phyloP scores from a whole-genome alignment of 2,113 vertebrate species.

The Mohoua ochrocephala region DNA sequence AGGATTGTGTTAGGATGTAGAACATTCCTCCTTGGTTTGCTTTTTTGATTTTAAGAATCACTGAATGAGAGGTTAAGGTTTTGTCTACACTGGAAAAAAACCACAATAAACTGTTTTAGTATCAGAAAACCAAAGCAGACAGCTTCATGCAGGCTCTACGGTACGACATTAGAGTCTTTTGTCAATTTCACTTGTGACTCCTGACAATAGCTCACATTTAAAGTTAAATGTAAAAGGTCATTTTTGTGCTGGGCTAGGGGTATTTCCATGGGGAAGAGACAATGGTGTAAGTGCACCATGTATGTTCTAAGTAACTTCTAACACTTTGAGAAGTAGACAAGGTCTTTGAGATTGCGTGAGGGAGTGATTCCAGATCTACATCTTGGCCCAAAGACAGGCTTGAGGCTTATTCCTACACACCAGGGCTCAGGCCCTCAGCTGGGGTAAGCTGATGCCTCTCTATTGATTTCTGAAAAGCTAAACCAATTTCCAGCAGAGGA shows the following conservation, averaged over 20 bases:
- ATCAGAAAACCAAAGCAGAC: not conserved
- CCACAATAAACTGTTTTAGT: not conserved
- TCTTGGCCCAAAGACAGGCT: not conserved
- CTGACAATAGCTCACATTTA: not conserved
- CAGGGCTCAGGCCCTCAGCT: not conserved
- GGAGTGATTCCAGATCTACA: not conserved
- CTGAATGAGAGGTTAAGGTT: not conserved
- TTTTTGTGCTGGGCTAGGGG: not conserved
- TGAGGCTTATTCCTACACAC: not conserved
- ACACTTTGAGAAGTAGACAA: not conserved
- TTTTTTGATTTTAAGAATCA: not conserved
- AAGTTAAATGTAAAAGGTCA: not conserved
- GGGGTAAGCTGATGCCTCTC: not conserved
- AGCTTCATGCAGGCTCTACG: not conserved
- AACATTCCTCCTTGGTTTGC: not conserved
- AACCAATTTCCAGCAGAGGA: slow-evolving; percentile 29
- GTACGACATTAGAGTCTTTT: not conserved
- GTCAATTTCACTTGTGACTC: not conserved
- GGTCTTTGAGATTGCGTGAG: not conserved
- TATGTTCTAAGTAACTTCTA: not conserved
- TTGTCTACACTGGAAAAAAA: not conserved
- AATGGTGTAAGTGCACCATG: not conserved
- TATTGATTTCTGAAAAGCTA: slow-evolving; percentile 36
- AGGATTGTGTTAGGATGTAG: not conserved
- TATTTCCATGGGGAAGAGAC: not conserved